phyloP scores from a whole-genome alignment of 2,113 vertebrate genomes.

The Indri indri region DNA sequence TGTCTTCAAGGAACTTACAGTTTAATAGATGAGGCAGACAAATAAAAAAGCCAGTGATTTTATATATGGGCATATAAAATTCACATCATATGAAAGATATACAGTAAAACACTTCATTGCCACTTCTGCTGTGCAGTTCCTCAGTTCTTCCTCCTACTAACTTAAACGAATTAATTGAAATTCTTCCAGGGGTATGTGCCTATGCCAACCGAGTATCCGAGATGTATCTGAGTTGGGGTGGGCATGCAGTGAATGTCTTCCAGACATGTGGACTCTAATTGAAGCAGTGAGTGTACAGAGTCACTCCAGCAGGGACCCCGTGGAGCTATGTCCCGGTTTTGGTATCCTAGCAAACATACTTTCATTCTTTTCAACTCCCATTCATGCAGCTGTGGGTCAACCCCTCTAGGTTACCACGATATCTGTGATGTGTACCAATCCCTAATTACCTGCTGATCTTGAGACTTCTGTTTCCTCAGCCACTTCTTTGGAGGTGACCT shows the following conservation, averaged over 20 bases:
- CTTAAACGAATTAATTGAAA: background rate
- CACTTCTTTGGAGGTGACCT: background rate
- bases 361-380: background rate
- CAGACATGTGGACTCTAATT: background rate
- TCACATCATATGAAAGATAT: background rate
- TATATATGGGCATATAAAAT: background rate
- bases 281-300: background rate
- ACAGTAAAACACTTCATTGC: background rate
- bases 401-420: background rate
- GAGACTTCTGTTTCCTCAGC: background rate
- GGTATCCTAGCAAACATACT: background rate
- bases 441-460: background rate
- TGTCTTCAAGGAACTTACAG: background rate
- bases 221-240: background rate
- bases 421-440: background rate
- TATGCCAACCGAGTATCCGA: no score
- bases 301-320: background rate
- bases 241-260: no score
- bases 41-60: slow-evolving; percentile 8
- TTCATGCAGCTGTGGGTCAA: background rate
- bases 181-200: background rate
- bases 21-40: background rate
- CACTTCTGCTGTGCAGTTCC: background rate
- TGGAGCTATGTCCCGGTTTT: background rate
- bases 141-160: background rate